Evolutionary conservation across 1,140 invertebrate species (phyloP).

Genomic region (Odontomachus brunneus): DNA sequence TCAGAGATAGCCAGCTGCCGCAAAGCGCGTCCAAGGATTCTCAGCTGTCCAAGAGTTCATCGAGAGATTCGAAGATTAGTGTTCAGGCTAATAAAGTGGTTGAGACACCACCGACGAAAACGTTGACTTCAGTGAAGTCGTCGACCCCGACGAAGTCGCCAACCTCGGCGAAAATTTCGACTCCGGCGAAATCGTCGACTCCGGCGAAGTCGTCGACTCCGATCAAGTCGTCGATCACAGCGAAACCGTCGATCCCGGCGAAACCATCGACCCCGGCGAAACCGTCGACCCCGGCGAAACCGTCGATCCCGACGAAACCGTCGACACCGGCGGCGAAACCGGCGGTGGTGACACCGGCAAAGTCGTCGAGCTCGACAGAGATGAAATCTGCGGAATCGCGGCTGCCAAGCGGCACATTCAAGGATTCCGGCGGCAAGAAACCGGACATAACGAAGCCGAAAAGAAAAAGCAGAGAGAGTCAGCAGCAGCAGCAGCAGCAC

Average conservation of each 20-base stretch:
- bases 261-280: neutral
- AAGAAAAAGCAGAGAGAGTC: conserved; percentile 76
- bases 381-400: conserved; percentile 57
- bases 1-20: conserved; percentile 65
- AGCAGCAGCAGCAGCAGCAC: conserved; percentile 26
- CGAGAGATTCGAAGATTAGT: conserved; percentile 62
- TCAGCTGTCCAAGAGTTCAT: conserved; percentile 62
- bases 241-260: no score
- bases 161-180: no score
- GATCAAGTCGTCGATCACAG: no score
- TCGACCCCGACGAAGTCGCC: conserved; percentile 14
- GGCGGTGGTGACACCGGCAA: no score
- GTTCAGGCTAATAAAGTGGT: conserved; percentile 55
- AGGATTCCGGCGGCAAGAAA: conserved; percentile 74
- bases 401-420: conserved; percentile 73
- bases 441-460: conserved; percentile 79
- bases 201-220: no score
- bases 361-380: conserved; percentile 28
- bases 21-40: conserved; percentile 75
- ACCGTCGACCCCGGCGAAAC: neutral
- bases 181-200: no score
- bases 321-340: no score
- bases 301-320: neutral
- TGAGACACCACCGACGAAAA: neutral
- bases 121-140: neutral